Evolutionary conservation across 1,140 invertebrate species (phyloP).

Genomic region (Riptortus pedestris): DNA sequence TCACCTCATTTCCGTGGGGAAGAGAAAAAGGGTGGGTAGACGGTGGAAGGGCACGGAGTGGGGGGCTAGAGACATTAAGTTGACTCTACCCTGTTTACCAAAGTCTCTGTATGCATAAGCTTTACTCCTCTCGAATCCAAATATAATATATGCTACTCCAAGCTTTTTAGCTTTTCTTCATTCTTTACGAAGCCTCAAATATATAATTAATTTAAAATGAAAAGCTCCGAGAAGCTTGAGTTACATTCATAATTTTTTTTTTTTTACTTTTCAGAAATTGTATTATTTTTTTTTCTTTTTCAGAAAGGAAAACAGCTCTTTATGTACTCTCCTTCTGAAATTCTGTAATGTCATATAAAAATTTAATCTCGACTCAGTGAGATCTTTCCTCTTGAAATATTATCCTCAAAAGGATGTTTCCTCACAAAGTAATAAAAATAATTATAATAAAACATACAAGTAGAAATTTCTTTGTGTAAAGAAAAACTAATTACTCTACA

Average conservation of each 20-base stretch:
- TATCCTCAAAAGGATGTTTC: too few species aligned
- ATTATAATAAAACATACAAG: too few species aligned
- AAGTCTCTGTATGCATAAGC: conserved; percentile 16
- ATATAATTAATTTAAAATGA: conserved; percentile 17
- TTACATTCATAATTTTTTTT: background rate
- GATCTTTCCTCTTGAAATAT: too few species aligned
- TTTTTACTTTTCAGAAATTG: background rate
- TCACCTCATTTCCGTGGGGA: conserved; percentile 10
- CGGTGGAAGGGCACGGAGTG: background rate
- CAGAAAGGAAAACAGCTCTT: background rate
- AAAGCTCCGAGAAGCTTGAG: background rate
- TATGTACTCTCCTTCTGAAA: background rate
- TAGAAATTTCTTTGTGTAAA: too few species aligned
- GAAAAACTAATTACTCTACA: too few species aligned
- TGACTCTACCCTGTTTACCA: conserved; percentile 13
- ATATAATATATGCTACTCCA: conserved; percentile 9
- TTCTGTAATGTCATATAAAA: background rate
- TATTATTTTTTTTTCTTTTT: too few species aligned
- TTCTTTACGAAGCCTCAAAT: conserved; percentile 10
- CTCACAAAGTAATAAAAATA: too few species aligned
- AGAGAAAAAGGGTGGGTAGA: background rate
- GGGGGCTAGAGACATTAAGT: background rate
- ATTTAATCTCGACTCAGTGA: background rate
- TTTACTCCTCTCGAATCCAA: conserved; percentile 10
- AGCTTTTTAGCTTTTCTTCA: conserved; percentile 13